Evolutionary conservation across 1,140 invertebrate species (phyloP), one percentile per base, ranked within the genome.

Genomic region (Formica exsecta): DNA sequence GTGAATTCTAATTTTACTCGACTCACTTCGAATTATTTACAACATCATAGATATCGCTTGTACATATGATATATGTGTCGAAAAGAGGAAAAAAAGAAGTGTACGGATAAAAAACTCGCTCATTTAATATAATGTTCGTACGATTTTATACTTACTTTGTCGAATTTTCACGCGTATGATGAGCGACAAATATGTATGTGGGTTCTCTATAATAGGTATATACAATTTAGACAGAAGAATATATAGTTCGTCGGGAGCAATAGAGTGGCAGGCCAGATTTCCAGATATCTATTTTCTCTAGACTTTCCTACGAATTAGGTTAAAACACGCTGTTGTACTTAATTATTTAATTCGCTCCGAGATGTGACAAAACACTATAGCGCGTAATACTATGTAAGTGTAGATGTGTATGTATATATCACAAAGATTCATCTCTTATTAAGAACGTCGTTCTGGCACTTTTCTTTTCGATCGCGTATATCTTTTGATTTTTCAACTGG

Each of bases 281-380:
- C 9, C n/a, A 71, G 29, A 71, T 41, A 71, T 59, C 22, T 81
- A 81, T 81, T 71, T 81, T 79, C 62, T 79, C n/a, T 68, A 54
- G 44, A 68, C 32, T 68, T 79, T 79, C 44, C 44, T 68, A 79
- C 44, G 61, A 79, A 79, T 59, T 71, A 81, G 36, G 36, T 71
- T 68, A 80, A 41, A 51, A 79, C 22, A 59, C 19, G 65, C 66
- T 59, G 51, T 44, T 81, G 77, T 81, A 81, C 77, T 81, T 81
- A 81, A 81, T 71, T 81, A 81, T 81, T 81, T 81, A 81, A 71
- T 71, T 71, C 36, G 51, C 25, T 71, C 51, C 11, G 19, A 51
- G 48, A 54, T 9, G n/a, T 54, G 41, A 57, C 44, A 73, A 9
- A 48, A 73, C n/a, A n/a, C 51, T 6, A 54, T 64, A 68, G 32